These are phyloP conservation scores for Psilopogon haemacephalus DNA, from an alignment of 2,113 vertebrate genomes.

Conservation along the genomic window DNA sequence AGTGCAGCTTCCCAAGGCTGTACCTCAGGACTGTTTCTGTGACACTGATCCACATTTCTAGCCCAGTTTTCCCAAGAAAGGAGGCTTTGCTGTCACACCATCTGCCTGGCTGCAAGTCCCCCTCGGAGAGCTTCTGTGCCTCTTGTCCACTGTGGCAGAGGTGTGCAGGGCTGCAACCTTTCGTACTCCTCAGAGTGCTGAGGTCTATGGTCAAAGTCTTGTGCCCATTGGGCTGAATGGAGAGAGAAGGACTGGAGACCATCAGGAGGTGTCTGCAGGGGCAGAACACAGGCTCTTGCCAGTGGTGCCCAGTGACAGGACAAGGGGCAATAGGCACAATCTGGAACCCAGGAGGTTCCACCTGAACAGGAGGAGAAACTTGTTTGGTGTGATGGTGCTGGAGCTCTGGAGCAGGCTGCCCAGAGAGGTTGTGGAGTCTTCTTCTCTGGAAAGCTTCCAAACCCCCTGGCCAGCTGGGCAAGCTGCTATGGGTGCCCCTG, in stretches of 20 bases:
- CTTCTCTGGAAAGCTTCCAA: neutral
- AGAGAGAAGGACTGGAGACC: neutral
- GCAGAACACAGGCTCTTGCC: neutral
- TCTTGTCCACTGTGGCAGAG: neutral
- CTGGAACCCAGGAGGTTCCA: neutral
- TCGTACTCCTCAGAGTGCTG: rapidly evolving
- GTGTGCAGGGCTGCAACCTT: neutral
- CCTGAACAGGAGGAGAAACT: neutral
- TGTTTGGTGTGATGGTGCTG: neutral
- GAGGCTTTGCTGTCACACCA: neutral
- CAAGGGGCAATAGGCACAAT: neutral
- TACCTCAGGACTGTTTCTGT: neutral
- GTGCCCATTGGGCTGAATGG: neutral
- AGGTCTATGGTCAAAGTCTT: rapidly evolving
- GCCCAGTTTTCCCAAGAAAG: neutral
- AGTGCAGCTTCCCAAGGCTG: neutral
- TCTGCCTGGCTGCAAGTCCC: neutral
- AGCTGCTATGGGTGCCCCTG: neutral
- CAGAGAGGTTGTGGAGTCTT: neutral
- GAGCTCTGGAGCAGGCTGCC: neutral
- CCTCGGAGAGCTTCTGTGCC: neutral
- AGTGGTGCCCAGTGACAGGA: neutral
- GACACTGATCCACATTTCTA: constrained; percentile 26
- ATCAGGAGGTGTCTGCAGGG: neutral
- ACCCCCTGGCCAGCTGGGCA: neutral